These are phyloP conservation scores for Onchidella celtica DNA, from an alignment of 2,888 invertebrate genomes.

Conservation along the genomic window DNA sequence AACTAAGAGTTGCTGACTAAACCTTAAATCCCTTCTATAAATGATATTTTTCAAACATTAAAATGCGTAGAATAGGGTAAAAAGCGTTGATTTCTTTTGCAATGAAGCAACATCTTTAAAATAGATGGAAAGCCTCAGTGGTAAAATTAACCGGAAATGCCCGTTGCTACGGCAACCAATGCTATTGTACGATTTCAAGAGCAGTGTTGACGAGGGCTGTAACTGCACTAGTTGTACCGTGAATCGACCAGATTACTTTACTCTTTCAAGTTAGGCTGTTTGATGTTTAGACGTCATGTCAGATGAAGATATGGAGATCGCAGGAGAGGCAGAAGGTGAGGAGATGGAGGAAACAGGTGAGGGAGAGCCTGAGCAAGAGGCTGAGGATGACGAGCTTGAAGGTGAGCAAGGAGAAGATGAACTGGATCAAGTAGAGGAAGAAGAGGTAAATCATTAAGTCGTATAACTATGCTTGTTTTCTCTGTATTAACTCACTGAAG, in stretches of 20 bases:
- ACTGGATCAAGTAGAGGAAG: slow-evolving; percentile 57
- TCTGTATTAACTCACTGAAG: not conserved
- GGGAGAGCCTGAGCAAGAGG: slow-evolving; percentile 60
- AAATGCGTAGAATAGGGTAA: too few relatives aligned
- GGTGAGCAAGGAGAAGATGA: slow-evolving; percentile 58
- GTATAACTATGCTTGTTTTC: not conserved
- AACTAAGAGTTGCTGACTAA: too few relatives aligned
- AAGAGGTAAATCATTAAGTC: slow-evolving; percentile 47
- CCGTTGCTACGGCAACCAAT: slow-evolving; percentile 42
- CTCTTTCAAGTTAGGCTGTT: too few relatives aligned
- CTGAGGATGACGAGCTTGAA: slow-evolving; percentile 60
- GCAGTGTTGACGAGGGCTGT: too few relatives aligned
- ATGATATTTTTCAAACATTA: too few relatives aligned
- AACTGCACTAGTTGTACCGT: too few relatives aligned
- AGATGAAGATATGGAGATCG: slow-evolving; percentile 58
- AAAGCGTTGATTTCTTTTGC: too few relatives aligned
- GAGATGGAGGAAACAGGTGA: slow-evolving; percentile 62
- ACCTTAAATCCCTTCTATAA: not conserved
- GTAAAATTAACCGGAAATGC: slow-evolving; percentile 38
- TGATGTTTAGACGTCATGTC: too few relatives aligned
- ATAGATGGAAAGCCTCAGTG: not conserved
- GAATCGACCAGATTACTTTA: too few relatives aligned
- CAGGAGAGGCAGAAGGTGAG: slow-evolving; percentile 56
- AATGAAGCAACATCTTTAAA: not conserved
- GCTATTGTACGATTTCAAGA: too few relatives aligned